Base-by-base conservation (phyloP, 2,797 vertebrate genomes). In the Poeciliopsis presidionis region DNA sequence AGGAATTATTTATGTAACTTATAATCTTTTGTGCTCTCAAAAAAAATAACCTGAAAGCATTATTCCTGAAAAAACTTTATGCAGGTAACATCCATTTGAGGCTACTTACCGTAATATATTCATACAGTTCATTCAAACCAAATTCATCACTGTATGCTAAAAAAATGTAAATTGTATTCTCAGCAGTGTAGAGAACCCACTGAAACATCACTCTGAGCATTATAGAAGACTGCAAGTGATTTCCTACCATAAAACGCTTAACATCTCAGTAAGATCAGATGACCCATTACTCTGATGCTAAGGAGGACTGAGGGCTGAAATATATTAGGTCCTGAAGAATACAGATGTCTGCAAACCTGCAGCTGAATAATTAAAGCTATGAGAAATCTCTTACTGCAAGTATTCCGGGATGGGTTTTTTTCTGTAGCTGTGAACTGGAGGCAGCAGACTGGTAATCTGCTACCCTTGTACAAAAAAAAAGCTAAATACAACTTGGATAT, bases 131-230 rank as follows among this genome's bases (percentile, higher is more conserved):
- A 73, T 80, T 87, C 73, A 67, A 81, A 76, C 72, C 33, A 71
- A 77, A 87, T 83, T 74, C 46, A 30, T 81, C 76, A 25, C 71
- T 11, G 46, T 73, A 63, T 59, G 6, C 70, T 78, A 49, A 86
- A 79, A 73, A 73, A 78, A 78, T 86, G 77, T 79, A 77, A 79
- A 87, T 87, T 63, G 80, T 70, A 74, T 80, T 87, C 79, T 47
- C 63, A 73, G 67, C 72, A 36, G 74, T 11, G 67, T 11, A 55
- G 30, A 72, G 78, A 86, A 49, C 74, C 70, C 65, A 81, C 61
- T 43, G 45, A 86, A 86, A 87, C 76, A 86, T 80, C 77, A 88
- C 84, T 89, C 70, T 72, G 61, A 80, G 78, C 76, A 78, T 81
- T 80, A 83, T 33, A 75, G 18, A 83, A 70, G 72, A 78, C 79